Conservation (phyloP, 2,797 vertebrate species). For the Semotilus atromaculatus region DNA sequence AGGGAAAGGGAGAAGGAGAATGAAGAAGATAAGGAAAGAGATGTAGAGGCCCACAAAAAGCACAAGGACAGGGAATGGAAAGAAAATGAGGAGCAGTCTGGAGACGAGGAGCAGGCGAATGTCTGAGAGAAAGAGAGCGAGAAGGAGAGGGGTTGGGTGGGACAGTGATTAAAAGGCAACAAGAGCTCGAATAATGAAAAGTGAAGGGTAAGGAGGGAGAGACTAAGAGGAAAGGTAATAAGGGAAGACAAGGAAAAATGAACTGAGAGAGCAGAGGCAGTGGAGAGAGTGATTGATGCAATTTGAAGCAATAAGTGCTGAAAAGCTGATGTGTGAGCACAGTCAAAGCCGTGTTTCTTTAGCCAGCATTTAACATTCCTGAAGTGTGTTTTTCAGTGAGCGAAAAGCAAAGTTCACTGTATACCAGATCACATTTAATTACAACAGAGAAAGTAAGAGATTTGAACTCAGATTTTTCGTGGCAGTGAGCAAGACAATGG, state of each 20-base stretch:
- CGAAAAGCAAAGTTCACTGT: constrained; percentile 69
- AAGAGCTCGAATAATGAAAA: constrained; percentile 58
- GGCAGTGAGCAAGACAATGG: constrained; percentile 60
- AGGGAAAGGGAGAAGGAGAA: constrained; percentile 77
- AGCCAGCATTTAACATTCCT: constrained; percentile 74
- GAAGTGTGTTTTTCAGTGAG: constrained; percentile 72
- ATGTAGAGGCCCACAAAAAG: constrained; percentile 52
- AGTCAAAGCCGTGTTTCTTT: constrained; percentile 67
- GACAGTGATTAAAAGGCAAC: constrained; percentile 58
- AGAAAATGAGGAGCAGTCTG: constrained; percentile 54
- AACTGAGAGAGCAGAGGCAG: constrained; percentile 65
- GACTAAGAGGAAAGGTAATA: constrained; percentile 79
- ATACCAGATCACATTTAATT: constrained; percentile 75
- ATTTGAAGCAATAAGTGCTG: constrained; percentile 87
- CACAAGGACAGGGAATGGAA: constrained; percentile 39
- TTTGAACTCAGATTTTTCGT: constrained; percentile 57
- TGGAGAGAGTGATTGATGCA: constrained; percentile 81
- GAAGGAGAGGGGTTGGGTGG: constrained; percentile 51
- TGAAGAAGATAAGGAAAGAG: constrained; percentile 66
- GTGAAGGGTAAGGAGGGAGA: constrained; percentile 53
- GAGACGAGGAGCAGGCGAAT: constrained; percentile 50
- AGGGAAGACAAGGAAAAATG: constrained; percentile 81
- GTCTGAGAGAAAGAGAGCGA: constrained; percentile 53
- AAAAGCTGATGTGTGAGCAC: constrained; percentile 77
- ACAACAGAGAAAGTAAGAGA: constrained; percentile 61